Evolutionary conservation across 2,797 vertebrate genomes (phyloP).

Genomic region (Enteromius unitaeniatus): DNA sequence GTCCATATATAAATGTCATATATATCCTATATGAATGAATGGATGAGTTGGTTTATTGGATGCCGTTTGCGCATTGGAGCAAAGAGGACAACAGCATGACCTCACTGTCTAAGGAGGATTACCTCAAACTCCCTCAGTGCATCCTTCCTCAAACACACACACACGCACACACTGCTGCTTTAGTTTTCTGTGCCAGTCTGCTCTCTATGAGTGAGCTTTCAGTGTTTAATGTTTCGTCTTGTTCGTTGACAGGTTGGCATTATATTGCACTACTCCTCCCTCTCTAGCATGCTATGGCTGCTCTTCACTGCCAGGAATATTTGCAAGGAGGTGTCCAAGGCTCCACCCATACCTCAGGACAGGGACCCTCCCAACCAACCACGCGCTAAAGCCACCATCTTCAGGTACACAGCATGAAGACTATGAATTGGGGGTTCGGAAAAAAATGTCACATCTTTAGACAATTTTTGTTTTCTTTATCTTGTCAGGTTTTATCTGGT

Average conservation of each 20-base stretch:
- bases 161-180: conserved; percentile 18
- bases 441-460: neutral
- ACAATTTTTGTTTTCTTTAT: neutral
- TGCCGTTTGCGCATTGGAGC: conserved; percentile 47
- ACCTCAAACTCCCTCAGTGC: conserved; percentile 44
- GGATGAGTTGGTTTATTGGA: conserved; percentile 19
- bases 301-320: conserved; percentile 90
- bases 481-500: conserved; percentile 89
- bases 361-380: conserved; percentile 73
- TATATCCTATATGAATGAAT: neutral
- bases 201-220: conserved; percentile 13
- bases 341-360: conserved; percentile 78
- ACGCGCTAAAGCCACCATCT: conserved; percentile 66
- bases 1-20: neutral
- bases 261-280: conserved; percentile 88
- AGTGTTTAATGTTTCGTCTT: conserved; percentile 48
- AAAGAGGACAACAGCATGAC: conserved; percentile 52
- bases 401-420: conserved; percentile 67
- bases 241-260: conserved; percentile 85
- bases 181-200: conserved; percentile 32
- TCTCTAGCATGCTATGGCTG: conserved; percentile 94
- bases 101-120: conserved; percentile 57
- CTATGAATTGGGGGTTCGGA: neutral
- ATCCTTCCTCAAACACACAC: conserved; percentile 25
- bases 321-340: conserved; percentile 90